A percentile compares a stretch with the other conserved stretches of the same genome.
phyloP scores from a whole-genome alignment of 2,888 invertebrate genomes.

The Meandrusa payeni region DNA sequence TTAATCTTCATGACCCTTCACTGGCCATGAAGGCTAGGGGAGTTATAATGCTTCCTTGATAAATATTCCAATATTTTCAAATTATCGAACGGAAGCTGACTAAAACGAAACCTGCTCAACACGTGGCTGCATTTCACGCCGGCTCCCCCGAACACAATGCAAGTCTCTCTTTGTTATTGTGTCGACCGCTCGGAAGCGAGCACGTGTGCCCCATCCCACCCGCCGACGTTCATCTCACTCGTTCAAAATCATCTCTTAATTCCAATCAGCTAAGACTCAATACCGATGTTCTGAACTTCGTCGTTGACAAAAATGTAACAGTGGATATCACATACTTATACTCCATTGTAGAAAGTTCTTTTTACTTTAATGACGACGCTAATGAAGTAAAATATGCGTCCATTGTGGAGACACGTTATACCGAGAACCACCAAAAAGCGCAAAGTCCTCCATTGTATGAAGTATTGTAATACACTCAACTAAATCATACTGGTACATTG shows the following conservation, averaged over 20 bases:
- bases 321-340: slow-evolving; percentile 31
- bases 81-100: slow-evolving; percentile 46
- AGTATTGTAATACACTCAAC: slow-evolving; percentile 26
- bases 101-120: slow-evolving; percentile 63
- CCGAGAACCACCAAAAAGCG: slow-evolving; percentile 38
- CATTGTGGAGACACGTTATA: slow-evolving; percentile 40
- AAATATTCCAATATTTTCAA: slow-evolving; percentile 27
- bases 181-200: slow-evolving; percentile 55
- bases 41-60: slow-evolving; percentile 14
- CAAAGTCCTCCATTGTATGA: slow-evolving; percentile 33
- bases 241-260: slow-evolving; percentile 38
- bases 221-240: slow-evolving; percentile 37
- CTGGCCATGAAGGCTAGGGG: too few species aligned
- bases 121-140: slow-evolving; percentile 55
- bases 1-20: too few species aligned
- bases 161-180: slow-evolving; percentile 66
- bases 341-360: slow-evolving; percentile 34
- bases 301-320: slow-evolving; percentile 25
- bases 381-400: slow-evolving; percentile 36
- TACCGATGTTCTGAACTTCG: slow-evolving; percentile 25
- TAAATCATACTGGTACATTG: too few species aligned
- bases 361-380: slow-evolving; percentile 33
- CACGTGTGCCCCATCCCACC: slow-evolving; percentile 57
- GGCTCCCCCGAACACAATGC: slow-evolving; percentile 59
- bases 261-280: slow-evolving; percentile 32